Evolutionary conservation across 1,140 invertebrate species (phyloP).

Genomic region (Acromyrmex heyeri): DNA sequence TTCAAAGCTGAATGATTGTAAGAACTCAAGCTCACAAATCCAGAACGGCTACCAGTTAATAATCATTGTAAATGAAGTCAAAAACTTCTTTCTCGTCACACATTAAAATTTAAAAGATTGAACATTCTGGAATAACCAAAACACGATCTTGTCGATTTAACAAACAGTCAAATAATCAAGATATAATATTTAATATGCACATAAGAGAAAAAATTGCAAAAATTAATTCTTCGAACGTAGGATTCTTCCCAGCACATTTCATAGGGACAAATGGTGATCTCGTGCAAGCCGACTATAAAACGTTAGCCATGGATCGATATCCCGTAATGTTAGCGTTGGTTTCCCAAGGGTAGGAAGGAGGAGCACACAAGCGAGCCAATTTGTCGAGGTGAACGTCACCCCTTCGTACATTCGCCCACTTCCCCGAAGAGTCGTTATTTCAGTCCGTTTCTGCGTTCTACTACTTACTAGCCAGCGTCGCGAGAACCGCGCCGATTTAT

Average conservation of each 20-base stretch:
- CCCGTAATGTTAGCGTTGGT: conserved; percentile 34
- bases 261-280: conserved; percentile 15
- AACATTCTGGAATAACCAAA: too few species aligned
- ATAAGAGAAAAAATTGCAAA: neutral
- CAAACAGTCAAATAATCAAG: neutral
- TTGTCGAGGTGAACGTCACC: conserved; percentile 57
- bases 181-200: neutral
- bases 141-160: too few species aligned
- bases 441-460: conserved; percentile 53
- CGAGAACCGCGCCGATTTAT: conserved; percentile 44
- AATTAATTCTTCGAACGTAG: neutral
- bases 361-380: conserved; percentile 44
- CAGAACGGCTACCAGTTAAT: too few species aligned
- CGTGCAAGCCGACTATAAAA: conserved; percentile 23
- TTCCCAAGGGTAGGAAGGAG: conserved; percentile 55
- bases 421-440: conserved; percentile 61
- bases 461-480: conserved; percentile 37
- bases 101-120: too few species aligned
- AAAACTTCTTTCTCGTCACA: too few species aligned
- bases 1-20: too few species aligned
- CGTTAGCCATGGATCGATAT: conserved; percentile 41
- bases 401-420: conserved; percentile 50
- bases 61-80: too few species aligned
- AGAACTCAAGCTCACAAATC: too few species aligned
- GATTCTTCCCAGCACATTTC: conserved; percentile 1